Evolutionary conservation across 2,888 invertebrate species (phyloP), one percentile per base, ranked within the genome.

Genomic region (Synergus gifuensis): DNA sequence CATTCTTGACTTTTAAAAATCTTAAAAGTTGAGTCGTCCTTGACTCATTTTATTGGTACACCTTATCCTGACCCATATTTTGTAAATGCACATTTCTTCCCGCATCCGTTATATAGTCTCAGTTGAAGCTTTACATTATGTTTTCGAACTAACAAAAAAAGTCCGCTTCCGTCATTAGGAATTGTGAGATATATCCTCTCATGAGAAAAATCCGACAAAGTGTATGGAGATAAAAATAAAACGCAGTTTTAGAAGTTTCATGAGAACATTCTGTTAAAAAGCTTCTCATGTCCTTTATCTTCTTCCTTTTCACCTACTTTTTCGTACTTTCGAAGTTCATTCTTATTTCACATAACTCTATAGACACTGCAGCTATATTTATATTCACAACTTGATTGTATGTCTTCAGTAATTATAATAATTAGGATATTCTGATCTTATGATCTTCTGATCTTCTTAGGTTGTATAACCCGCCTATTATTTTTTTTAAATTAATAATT

Each of bases 41-140:
- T 2, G 4, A 49, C 49, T 49, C 4, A 14, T 49, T 16, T 4
- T 5, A 16, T 49, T 7, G 49, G 49, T 16, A 16, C 49, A 28
- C 42, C 16, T 49, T 7, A 16, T 58, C 58, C 14, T 69, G 69
- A 69, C 46, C 28, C 69, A 69, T 0, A 28, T 69, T 69, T 69
- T 49, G 16, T 22, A 36, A 69, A 69, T 69, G 28, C 22, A 16
- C 14, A 49, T 69, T 28, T 46, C 8, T 46, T 69, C 2, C 22
- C 11, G 12, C n/a, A 69, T 12, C 49, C 16, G 22, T 49, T 44
- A 49, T 22, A 69, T 28, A 22, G 69, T 49, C 44, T 22, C 22
- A 69, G 28, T 12, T 69, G 28, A 69, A 46, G 69, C 49, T 69
- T 18, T 18, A 11, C 18, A 58, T 18, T 58, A 58, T 58, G 18